Evolutionary conservation across 2,113 vertebrate genomes (phyloP).

Genomic region (Numida meleagris): DNA sequence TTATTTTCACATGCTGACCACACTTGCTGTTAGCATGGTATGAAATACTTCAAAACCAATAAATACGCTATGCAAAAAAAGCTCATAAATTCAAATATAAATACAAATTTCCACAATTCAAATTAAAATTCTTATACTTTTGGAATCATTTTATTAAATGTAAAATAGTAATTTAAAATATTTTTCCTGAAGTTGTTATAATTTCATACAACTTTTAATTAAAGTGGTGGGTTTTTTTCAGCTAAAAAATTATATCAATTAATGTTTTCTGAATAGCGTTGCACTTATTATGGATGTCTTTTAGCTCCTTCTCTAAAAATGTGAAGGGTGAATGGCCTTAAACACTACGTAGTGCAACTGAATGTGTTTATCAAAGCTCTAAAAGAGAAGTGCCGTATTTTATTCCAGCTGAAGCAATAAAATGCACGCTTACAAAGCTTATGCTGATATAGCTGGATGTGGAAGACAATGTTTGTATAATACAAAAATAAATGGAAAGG

Average conservation of each 20-base stretch:
- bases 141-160: not conserved
- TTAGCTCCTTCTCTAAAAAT: not conserved
- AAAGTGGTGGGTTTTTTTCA: not conserved
- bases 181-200: not conserved
- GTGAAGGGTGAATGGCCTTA: not conserved
- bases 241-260: not conserved
- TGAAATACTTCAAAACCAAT: not conserved
- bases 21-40: not conserved
- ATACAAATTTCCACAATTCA: not conserved
- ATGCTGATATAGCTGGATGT: not conserved
- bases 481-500: not conserved
- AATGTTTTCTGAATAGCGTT: not conserved
- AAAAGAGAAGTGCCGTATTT: not conserved
- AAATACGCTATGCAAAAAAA: not conserved
- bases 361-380: not conserved
- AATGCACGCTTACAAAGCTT: not conserved
- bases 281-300: not conserved
- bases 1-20: slow-evolving; percentile 21
- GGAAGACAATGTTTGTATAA: not conserved
- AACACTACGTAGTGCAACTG: not conserved
- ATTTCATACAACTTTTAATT: not conserved
- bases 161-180: not conserved
- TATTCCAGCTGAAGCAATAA: not conserved
- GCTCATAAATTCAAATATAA: not conserved
- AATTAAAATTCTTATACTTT: not conserved